Base-by-base conservation (phyloP, 2,113 vertebrate genomes). In the Hippocampus barbouri region DNA sequence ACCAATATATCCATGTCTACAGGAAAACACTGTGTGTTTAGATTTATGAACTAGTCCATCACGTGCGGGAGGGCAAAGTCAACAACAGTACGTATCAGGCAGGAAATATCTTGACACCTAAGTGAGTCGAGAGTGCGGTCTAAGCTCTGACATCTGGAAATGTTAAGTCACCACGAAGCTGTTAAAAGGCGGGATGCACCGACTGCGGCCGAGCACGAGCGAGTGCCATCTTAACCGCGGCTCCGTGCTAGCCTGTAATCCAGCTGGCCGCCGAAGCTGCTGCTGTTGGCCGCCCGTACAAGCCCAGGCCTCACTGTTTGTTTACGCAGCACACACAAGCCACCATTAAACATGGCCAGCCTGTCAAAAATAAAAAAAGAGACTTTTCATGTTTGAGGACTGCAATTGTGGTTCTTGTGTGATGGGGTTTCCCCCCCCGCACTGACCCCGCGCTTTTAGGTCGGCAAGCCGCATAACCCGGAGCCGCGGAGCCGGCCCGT, bases 351-450 rank as follows among this genome's bases (percentile, higher is more conserved):
- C 88, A 82, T 88, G 79, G 87, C 88, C 88, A 86, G 85, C 71
- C 90, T 91, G 89, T 91, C 89, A 89, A 89, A 89, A 90, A 91
- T 89, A 90, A 91, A 92, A 34, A 38, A 89, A 85, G 89, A 89
- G 88, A 91, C 90, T 92, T 89, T 90, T 91, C 91, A 89, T 92
- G 92, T 93, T 90, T 83, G 89, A 90, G 91, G 88, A 83, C 86
- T 87, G 89, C 90, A 91, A 91, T 91, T 91, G 89, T 89, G 92
- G 89, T 82, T 92, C 83, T 92, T 89, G 88, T 91, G 92, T 90
- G 88, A 90, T 91, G 91, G 91, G 89, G 88, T 49, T 81, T 88
- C 6, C 16, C 83, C 87, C 30, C 27, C 27, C 30, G 79, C 83
- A 77, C 85, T 92, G 92, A 92, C 92, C 91, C 83, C 83, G 74